A percentile compares a stretch with the other conserved stretches of the same genome.
Conservation (phyloP, 1,140 invertebrate species). For the Heliothis subflexa region DNA sequence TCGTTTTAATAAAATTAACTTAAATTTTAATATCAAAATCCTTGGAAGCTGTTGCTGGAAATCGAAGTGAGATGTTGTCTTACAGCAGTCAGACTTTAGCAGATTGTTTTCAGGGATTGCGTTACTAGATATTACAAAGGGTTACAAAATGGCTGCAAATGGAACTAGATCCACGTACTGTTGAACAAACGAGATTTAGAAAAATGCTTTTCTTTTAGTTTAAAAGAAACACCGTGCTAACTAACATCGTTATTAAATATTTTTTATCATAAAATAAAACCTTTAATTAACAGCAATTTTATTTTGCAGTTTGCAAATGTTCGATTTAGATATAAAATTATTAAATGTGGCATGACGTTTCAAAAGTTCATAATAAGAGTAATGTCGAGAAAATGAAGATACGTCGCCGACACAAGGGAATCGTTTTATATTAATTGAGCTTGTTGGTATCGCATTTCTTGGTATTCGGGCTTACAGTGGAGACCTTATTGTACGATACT, state of each 20-base stretch:
- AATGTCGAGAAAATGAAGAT: slow-evolving; percentile 44
- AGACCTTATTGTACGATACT: slow-evolving; percentile 45
- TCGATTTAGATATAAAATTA: not conserved
- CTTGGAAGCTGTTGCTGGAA: slow-evolving; percentile 18
- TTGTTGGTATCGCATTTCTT: slow-evolving; percentile 57
- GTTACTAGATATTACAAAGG: not conserved
- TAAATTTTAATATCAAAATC: slow-evolving; percentile 42
- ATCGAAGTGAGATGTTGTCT: slow-evolving; percentile 2
- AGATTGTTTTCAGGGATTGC: not conserved
- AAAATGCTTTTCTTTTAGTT: too few species aligned
- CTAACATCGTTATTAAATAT: too few species aligned
- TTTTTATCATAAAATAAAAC: too few species aligned
- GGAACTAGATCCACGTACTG: too few species aligned
- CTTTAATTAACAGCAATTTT: too few species aligned
- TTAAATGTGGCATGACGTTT: slow-evolving; percentile 44
- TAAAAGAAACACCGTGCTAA: too few species aligned
- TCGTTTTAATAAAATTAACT: slow-evolving; percentile 40
- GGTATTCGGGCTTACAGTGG: slow-evolving; percentile 56
- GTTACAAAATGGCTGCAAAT: too few species aligned
- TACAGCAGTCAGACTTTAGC: not conserved
- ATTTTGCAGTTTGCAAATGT: not conserved
- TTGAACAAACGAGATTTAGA: too few species aligned
- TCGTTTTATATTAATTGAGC: slow-evolving; percentile 61
- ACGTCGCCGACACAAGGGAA: slow-evolving; percentile 34
- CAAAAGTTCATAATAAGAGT: slow-evolving; percentile 33